Conservation (phyloP, 2,888 invertebrate genomes). For the Pteria penguin region DNA sequence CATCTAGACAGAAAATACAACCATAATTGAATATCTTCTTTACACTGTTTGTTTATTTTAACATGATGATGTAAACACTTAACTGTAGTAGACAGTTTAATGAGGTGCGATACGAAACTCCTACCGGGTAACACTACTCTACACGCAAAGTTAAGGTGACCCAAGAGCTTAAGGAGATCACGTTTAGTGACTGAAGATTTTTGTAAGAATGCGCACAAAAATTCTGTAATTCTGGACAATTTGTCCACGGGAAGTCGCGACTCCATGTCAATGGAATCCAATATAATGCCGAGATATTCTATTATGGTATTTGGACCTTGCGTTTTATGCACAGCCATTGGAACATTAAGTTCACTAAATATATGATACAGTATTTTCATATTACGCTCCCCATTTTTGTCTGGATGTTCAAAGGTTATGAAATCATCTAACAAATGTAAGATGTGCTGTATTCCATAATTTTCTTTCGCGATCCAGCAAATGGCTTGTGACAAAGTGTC, state of each 20-base stretch:
- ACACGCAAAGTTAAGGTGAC: conserved; percentile 42
- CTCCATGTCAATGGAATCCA: conserved; percentile 20
- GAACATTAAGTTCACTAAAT: conserved; percentile 33
- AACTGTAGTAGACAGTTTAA: conserved; percentile 33
- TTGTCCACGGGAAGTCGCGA: conserved; percentile 41
- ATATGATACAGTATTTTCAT: conserved; percentile 18
- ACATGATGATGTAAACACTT: conserved; percentile 34
- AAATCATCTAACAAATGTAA: conserved; percentile 39
- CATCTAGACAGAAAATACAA: conserved; percentile 9
- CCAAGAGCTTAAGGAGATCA: conserved; percentile 28
- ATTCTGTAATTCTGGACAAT: conserved; percentile 24
- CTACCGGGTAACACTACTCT: conserved; percentile 31
- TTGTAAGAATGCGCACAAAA: conserved; percentile 3
- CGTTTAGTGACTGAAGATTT: conserved; percentile 19
- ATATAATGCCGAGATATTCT: conserved; percentile 27
- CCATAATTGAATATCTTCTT: conserved; percentile 24
- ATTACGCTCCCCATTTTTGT: conserved; percentile 11
- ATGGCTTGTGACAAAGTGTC: conserved; percentile 37
- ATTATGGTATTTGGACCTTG: conserved; percentile 20
- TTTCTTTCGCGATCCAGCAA: conserved; percentile 44
- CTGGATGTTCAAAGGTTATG: conserved; percentile 25
- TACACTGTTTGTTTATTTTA: conserved; percentile 27
- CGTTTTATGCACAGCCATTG: conserved; percentile 30
- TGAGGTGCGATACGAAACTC: conserved; percentile 30
- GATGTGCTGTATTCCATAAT: conserved; percentile 34